Conservation (phyloP, 2,888 invertebrate genomes). For the Drosophila subquinaria region DNA sequence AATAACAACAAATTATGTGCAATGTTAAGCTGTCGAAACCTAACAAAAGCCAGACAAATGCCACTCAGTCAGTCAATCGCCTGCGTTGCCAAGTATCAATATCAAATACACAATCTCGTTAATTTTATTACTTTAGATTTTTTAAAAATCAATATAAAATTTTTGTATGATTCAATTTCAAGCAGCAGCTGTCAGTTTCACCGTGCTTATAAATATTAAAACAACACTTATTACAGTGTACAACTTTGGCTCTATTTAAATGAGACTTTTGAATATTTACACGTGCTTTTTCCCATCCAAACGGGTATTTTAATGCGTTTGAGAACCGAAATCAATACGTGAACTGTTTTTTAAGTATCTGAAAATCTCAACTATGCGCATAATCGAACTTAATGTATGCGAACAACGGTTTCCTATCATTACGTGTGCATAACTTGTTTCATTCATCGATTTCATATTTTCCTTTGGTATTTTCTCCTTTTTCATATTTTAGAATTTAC, state of each 20-base stretch:
- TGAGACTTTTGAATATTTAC: not conserved
- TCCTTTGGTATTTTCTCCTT: not conserved
- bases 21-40: slow-evolving; percentile 15
- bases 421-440: slow-evolving; percentile 9
- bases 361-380: slow-evolving; percentile 6
- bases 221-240: not conserved
- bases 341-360: slow-evolving; percentile 16
- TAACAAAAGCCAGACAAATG: slow-evolving; percentile 33
- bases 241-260: not conserved
- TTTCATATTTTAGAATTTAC: not conserved
- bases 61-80: slow-evolving; percentile 34
- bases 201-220: not conserved
- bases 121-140: not conserved
- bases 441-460: not conserved
- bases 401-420: not conserved
- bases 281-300: not conserved
- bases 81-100: slow-evolving; percentile 3
- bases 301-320: slow-evolving; percentile 18
- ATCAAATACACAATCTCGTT: not conserved
- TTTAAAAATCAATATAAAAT: slow-evolving; percentile 9
- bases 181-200: slow-evolving; percentile 12
- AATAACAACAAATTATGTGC: slow-evolving; percentile 16
- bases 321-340: slow-evolving; percentile 7
- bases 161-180: not conserved
- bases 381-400: slow-evolving; percentile 10